Percentiles rank a stretch among this genome's conserved stretches.
phyloP scores from a whole-genome alignment of 35 echinoderm and acorn worm genomes.

The Antedon bifida region DNA sequence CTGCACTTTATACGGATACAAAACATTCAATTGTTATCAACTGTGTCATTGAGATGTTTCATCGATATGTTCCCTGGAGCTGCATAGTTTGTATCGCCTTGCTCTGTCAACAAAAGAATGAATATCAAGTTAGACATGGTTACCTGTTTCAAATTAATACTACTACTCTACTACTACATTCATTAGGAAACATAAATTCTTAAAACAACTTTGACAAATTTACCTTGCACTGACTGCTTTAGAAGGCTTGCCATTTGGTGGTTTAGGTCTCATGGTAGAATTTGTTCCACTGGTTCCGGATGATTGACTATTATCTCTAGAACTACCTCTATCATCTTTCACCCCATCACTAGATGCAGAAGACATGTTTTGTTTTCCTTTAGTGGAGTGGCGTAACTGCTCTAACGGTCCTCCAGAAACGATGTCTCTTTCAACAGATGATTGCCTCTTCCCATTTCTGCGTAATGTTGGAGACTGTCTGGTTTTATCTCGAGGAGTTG shows the following conservation, averaged over 20 bases:
- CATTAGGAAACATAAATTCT: too few relatives aligned
- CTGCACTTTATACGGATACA: neutral
- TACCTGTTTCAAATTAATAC: too few relatives aligned
- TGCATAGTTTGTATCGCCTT: neutral
- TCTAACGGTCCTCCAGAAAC: neutral
- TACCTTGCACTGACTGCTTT: neutral
- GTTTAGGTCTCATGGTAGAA: neutral
- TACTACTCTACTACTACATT: too few relatives aligned
- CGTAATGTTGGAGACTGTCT: neutral
- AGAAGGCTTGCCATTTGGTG: neutral
- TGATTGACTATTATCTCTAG: neutral
- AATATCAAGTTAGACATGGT: too few relatives aligned
- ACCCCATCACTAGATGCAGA: neutral
- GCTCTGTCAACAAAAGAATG: neutral
- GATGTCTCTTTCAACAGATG: neutral
- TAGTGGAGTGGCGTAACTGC: neutral
- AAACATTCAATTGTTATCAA: neutral
- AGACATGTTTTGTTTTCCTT: neutral
- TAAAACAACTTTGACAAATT: neutral
- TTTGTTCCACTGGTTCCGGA: neutral
- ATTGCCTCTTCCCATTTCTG: neutral
- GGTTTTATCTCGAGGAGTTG: neutral
- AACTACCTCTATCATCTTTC: neutral
- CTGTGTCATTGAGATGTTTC: neutral
- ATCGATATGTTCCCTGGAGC: neutral